phyloP scores from a whole-genome alignment of 2,888 invertebrate genomes.

The Acholoe squamosa region DNA sequence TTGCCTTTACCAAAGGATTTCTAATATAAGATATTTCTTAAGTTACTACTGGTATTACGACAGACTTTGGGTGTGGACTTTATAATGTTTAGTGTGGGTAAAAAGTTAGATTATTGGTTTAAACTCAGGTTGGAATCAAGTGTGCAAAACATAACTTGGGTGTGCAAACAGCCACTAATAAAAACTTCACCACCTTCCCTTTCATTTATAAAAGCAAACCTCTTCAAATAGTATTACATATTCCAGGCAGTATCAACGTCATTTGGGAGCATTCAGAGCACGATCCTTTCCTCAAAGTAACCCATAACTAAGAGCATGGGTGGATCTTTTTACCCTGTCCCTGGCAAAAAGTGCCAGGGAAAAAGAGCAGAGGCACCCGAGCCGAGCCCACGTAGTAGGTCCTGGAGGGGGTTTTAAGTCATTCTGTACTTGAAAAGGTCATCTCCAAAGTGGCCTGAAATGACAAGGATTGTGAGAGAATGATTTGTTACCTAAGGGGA shows the following conservation, averaged over 20 bases:
- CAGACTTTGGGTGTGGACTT: not conserved
- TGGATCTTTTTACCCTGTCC: not conserved
- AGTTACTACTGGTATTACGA: too few relatives aligned
- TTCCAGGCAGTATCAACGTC: not conserved
- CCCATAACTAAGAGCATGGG: not conserved
- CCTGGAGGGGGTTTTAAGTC: not conserved
- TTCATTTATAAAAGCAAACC: not conserved
- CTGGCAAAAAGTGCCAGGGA: not conserved
- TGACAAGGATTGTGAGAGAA: not conserved
- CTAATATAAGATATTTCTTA: too few relatives aligned
- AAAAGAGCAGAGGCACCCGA: not conserved
- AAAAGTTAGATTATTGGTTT: not conserved
- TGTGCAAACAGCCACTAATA: not conserved
- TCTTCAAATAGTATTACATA: not conserved
- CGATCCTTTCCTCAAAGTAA: slow-evolving; percentile 4
- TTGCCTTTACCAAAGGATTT: too few relatives aligned
- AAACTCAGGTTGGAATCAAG: not conserved
- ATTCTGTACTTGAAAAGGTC: slow-evolving; percentile 18
- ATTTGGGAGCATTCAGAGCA: not conserved
- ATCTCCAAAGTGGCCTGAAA: not conserved
- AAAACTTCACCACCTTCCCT: not conserved
- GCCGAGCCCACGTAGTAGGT: not conserved
- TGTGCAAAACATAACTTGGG: not conserved
- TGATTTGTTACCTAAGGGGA: not conserved
- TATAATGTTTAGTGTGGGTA: not conserved